Base-by-base conservation (phyloP, 2,797 vertebrate species). In the Sphenodon punctatus region DNA sequence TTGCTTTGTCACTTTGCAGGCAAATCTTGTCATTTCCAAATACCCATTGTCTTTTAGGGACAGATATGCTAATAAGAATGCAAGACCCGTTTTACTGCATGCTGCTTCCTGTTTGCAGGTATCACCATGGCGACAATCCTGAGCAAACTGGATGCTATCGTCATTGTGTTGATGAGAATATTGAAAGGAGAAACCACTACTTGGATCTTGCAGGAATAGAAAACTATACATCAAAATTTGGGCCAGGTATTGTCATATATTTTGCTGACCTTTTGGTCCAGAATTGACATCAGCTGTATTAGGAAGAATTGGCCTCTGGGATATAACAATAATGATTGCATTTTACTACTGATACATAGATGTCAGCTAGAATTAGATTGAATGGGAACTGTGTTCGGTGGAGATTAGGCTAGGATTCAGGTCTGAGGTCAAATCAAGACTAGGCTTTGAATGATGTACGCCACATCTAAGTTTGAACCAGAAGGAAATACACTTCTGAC, bases 121-220 rank as follows among this genome's bases (percentile, higher is more conserved):
- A 97, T 90, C 97, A 98, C 95, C 96, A 97, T 80, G 94, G 94
- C 23, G 97, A 97, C 82, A 95, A 90, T 78, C 93, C 96, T 87
- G 96, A 96, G 77, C 97, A 98, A 94, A 95, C 96, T 34, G 96
- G 96, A 92, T 98, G 97, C 96, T 97, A 97, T 92, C 97, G 97
- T 90, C 97, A 98, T 85, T 98, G 97, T 51, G 97, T 99, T 85
- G 98, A 99, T 82, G 99, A 99, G 96, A 99, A 99, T 95, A 97
- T 99, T 77, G 99, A 99, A 95, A 98, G 99, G 94, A 97, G 99
- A 97, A 99, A 99, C 97, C 99, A 99, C 97, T 99, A 99, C 91
- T 96, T 99, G 94, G 99, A 99, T 95, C 97, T 99, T 91, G 99
- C 98, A 12, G 99, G 98, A 90, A 99, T 99, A 70, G 99, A 99